These are phyloP conservation scores for Bettongia penicillata DNA, from an alignment of 2,113 vertebrate genomes.

Conservation along the genomic window DNA sequence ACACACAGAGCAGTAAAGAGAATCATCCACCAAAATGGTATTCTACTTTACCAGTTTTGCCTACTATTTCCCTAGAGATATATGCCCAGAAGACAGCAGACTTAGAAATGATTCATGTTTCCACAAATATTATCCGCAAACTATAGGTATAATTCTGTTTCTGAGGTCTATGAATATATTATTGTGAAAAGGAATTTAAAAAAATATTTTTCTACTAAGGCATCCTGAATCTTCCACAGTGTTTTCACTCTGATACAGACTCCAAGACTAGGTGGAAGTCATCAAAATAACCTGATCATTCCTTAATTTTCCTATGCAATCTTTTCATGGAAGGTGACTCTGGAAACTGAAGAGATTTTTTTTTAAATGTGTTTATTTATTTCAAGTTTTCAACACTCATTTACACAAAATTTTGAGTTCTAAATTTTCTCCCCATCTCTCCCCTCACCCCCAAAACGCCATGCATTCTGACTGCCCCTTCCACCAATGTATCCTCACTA, in stretches of 20 bases:
- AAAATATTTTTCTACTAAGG: neutral
- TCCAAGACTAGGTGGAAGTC: neutral
- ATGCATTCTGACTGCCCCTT: no score
- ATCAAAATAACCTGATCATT: neutral
- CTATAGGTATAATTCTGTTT: neutral
- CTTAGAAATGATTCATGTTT: neutral
- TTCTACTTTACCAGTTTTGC: conserved; percentile 7
- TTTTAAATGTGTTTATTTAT: neutral
- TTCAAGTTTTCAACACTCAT: no score
- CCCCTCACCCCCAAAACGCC: no score
- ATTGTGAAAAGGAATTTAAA: neutral
- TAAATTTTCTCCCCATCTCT: no score
- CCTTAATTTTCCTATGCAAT: neutral
- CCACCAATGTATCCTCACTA: no score
- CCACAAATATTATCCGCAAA: neutral
- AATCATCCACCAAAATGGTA: neutral
- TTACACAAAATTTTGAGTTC: no score
- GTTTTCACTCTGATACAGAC: neutral
- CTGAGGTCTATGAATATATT: neutral
- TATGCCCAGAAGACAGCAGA: neutral
- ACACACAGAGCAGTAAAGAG: neutral
- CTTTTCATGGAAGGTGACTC: neutral
- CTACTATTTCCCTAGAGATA: neutral
- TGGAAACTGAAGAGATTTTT: neutral
- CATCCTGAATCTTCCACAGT: neutral